Evolutionary conservation across 2,797 vertebrate genomes (phyloP).

Genomic region (Lepus townsendii): DNA sequence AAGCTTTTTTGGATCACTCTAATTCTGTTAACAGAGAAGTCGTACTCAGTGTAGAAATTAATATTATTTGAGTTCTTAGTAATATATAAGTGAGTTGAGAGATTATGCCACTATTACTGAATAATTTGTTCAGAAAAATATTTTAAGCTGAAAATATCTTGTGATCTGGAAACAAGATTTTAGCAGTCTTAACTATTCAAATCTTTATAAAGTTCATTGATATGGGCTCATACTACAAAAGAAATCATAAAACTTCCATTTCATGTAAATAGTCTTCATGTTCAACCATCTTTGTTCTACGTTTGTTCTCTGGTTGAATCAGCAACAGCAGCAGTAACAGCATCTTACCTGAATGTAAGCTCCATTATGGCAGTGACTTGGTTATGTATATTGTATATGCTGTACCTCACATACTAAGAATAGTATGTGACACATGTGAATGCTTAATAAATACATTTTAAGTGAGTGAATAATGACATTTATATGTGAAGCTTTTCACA

Average conservation of each 20-base stretch:
- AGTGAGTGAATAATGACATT: background rate
- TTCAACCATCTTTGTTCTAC: background rate
- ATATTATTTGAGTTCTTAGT: background rate
- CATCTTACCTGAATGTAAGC: background rate
- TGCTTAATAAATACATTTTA: background rate
- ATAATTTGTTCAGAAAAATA: background rate
- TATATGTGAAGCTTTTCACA: background rate
- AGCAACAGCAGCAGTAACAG: background rate
- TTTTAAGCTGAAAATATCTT: background rate
- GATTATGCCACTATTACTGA: background rate
- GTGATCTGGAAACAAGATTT: conserved; percentile 14
- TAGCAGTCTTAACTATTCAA: background rate
- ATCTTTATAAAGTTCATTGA: background rate
- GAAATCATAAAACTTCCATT: background rate
- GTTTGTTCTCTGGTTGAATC: background rate
- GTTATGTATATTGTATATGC: background rate
- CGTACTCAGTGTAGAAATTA: background rate
- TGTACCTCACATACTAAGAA: background rate
- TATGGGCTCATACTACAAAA: background rate
- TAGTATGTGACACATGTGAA: background rate
- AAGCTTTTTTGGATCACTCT: background rate
- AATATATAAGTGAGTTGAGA: background rate
- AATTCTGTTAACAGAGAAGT: background rate
- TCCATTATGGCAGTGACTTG: background rate
- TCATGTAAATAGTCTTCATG: background rate